Evolutionary conservation across 2,797 vertebrate species (phyloP).

Genomic region (Poecilia gillii): DNA sequence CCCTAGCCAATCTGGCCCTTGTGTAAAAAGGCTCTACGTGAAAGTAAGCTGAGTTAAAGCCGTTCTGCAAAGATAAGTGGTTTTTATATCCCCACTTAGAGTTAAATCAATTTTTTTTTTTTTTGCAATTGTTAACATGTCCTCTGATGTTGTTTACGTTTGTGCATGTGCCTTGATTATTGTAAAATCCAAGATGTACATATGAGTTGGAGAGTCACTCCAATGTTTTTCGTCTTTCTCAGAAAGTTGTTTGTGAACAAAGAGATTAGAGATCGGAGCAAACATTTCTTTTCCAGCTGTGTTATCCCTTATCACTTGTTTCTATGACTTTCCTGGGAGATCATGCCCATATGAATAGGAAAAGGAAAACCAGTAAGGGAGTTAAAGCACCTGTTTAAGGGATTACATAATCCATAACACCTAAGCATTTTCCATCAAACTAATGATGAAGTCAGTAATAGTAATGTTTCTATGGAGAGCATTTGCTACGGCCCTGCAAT

Average conservation of each 20-base stretch:
- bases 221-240: neutral
- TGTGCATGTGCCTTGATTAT: neutral
- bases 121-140: neutral
- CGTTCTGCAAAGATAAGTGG: neutral
- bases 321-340: constrained; percentile 5
- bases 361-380: neutral
- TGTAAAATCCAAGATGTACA: constrained; percentile 3
- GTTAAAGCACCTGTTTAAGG: constrained; percentile 27
- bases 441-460: constrained; percentile 59
- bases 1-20: neutral
- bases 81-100: no score
- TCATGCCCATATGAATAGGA: constrained; percentile 21
- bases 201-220: neutral
- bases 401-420: constrained; percentile 48
- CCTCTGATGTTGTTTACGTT: neutral
- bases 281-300: neutral
- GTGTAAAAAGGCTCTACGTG: neutral
- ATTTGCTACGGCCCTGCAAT: constrained; percentile 52
- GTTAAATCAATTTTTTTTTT: neutral
- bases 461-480: constrained; percentile 55
- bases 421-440: constrained; percentile 51
- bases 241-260: neutral
- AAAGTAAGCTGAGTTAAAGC: neutral
- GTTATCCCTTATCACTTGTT: neutral
- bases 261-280: neutral